Evolutionary conservation across 2,888 invertebrate genomes (phyloP).

Genomic region (Spisula subtruncata): DNA sequence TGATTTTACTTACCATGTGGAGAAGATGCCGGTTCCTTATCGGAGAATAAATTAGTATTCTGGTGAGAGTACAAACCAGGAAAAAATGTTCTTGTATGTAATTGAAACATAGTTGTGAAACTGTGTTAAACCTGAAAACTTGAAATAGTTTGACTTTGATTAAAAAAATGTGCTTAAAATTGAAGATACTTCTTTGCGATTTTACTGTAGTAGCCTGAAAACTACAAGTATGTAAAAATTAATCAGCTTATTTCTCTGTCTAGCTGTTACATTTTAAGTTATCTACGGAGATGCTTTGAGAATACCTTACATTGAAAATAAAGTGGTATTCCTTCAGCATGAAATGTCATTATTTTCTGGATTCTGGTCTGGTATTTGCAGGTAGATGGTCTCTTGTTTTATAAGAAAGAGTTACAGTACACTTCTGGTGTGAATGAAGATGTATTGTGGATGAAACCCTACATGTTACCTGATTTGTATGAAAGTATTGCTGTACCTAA

Average conservation of each 20-base stretch:
- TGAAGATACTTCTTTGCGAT: neutral
- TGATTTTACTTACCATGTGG: no score
- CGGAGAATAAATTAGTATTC: neutral
- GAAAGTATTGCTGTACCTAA: slow-evolving; percentile 87
- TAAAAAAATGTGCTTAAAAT: neutral
- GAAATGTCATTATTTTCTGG: no score
- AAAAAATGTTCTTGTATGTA: neutral
- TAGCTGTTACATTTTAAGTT: no score
- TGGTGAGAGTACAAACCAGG: neutral
- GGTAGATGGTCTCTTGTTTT: slow-evolving; percentile 96
- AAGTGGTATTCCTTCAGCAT: no score
- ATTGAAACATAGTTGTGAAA: neutral
- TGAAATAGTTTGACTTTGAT: neutral
- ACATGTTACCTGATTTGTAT: slow-evolving; percentile 93
- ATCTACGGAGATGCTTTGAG: no score
- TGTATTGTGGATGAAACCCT: slow-evolving; percentile 96
- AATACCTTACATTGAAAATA: no score
- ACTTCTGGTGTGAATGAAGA: slow-evolving; percentile 93
- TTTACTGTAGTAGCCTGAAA: no score
- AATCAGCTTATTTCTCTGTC: no score
- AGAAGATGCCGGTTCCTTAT: no score
- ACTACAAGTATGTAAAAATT: no score
- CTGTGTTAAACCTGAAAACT: neutral
- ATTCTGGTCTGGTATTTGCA: slow-evolving; percentile 64
- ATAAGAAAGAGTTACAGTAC: slow-evolving; percentile 94